phyloP scores from a whole-genome alignment of 2,888 invertebrate genomes.

The Lithodes maja region DNA sequence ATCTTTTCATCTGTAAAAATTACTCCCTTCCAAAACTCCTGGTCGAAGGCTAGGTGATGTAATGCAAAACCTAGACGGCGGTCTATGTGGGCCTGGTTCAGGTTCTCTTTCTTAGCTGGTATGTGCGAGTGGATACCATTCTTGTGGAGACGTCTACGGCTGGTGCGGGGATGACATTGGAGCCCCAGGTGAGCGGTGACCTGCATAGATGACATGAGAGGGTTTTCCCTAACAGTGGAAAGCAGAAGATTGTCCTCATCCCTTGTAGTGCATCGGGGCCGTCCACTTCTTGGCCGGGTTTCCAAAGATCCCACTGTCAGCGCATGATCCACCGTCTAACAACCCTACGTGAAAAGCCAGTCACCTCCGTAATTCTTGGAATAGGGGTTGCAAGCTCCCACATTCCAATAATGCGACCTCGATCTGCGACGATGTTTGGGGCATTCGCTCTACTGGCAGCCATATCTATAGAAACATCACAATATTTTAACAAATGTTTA shows the following conservation, averaged over 20 bases:
- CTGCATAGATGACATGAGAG: neutral
- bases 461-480: no score
- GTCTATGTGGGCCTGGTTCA: neutral
- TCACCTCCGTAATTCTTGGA: neutral
- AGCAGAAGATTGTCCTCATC: neutral
- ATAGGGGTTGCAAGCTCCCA: neutral
- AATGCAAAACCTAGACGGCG: neutral
- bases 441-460: neutral
- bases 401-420: neutral
- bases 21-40: neutral
- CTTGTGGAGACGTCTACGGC: neutral
- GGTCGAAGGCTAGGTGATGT: neutral
- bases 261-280: neutral
- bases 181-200: conserved; percentile 5
- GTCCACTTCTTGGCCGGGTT: conserved; percentile 9
- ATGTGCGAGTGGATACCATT: neutral
- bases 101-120: neutral
- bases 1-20: conserved; percentile 12
- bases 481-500: no score
- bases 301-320: neutral
- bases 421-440: neutral
- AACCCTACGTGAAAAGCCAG: neutral
- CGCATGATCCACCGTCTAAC: neutral
- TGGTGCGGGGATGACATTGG: conserved; percentile 3
- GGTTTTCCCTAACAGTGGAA: neutral